Percentiles rank a stretch among this genome's conserved stretches.
These are phyloP conservation scores for Acomys russatus DNA, from an alignment of 2,797 vertebrate genomes.

Conservation along the genomic window DNA sequence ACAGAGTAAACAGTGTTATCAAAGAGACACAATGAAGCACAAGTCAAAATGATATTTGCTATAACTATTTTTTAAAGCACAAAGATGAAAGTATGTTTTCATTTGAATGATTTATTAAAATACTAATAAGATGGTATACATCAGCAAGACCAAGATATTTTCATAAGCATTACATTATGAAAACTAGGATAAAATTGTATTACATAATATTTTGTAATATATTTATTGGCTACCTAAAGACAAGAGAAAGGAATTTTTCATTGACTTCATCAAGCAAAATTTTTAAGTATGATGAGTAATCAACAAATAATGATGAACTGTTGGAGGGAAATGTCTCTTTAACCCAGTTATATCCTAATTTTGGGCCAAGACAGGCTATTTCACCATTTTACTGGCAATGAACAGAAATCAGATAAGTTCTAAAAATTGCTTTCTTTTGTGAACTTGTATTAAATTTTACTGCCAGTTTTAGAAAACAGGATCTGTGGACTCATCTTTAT, in stretches of 20 bases:
- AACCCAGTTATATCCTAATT: conserved; percentile 60
- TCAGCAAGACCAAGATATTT: neutral
- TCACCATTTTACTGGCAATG: conserved; percentile 33
- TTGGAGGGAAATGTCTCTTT: conserved; percentile 53
- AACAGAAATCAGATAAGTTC: conserved; percentile 22
- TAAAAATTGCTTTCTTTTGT: conserved; percentile 6
- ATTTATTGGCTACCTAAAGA: neutral
- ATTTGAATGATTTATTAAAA: conserved; percentile 48
- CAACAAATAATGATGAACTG: conserved; percentile 64
- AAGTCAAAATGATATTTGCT: neutral
- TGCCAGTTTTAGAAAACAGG: conserved; percentile 50
- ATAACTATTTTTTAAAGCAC: neutral
- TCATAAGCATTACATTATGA: conserved; percentile 6
- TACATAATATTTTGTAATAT: neutral
- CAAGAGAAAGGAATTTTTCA: conserved; percentile 38
- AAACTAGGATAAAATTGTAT: neutral
- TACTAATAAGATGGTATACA: neutral
- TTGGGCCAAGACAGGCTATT: conserved; percentile 52
- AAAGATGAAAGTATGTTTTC: neutral
- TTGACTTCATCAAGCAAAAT: conserved; percentile 46
- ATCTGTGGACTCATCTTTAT: conserved; percentile 3
- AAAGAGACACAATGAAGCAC: neutral
- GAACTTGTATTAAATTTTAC: conserved; percentile 42
- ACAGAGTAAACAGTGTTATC: neutral
- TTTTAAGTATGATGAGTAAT: conserved; percentile 62